Conservation (phyloP, 2,797 vertebrate species). For the Takifugu ocellatus region DNA sequence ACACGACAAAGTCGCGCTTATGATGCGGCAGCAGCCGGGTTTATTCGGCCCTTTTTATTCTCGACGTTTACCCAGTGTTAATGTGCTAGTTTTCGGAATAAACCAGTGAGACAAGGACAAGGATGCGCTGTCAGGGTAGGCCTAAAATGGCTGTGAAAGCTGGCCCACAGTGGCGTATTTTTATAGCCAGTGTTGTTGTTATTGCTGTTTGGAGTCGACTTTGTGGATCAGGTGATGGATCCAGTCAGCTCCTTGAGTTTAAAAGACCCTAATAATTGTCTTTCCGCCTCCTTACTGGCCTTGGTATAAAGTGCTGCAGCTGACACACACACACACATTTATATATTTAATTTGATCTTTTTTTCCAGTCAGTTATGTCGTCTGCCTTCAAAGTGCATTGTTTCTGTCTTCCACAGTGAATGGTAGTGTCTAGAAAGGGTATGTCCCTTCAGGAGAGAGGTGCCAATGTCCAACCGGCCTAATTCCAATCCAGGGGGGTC, state of each 20-base stretch:
- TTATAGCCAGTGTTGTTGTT: constrained; percentile 51
- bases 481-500: constrained; percentile 99
- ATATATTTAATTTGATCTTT: too few species aligned
- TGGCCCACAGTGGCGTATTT: constrained; percentile 79
- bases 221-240: constrained; percentile 24
- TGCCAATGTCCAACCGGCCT: constrained; percentile 99
- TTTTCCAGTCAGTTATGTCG: too few species aligned
- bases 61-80: constrained; percentile 22
- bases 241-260: not conserved
- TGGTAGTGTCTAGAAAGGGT: constrained; percentile 99
- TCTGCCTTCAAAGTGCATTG: not conserved
- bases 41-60: constrained; percentile 17
- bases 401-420: constrained; percentile 83
- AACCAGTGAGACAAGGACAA: constrained; percentile 72
- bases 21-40: constrained; percentile 7
- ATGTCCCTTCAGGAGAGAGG: constrained; percentile 99
- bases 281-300: too few species aligned
- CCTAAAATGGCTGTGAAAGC: constrained; percentile 78
- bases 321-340: too few species aligned
- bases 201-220: constrained; percentile 6
- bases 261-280: too few species aligned
- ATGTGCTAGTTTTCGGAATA: constrained; percentile 56
- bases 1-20: constrained; percentile 17
- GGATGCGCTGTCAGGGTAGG: constrained; percentile 73
- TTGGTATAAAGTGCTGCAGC: too few species aligned